Percentiles rank a stretch among this genome's conserved stretches.
Conservation (phyloP, 2,888 invertebrate species). For the Oxystoma pomonae region DNA sequence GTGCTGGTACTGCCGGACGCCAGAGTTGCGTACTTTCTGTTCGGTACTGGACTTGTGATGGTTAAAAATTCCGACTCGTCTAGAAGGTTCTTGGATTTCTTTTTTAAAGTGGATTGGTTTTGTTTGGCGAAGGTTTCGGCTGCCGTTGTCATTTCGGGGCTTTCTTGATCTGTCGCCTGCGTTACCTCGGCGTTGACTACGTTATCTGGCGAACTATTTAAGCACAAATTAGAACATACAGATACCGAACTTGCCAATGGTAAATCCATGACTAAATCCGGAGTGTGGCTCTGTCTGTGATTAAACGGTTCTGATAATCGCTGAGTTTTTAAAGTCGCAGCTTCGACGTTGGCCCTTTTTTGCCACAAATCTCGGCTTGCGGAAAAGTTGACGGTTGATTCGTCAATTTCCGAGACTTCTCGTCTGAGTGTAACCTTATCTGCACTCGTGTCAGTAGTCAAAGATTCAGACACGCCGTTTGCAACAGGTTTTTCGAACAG, state of each 20-base stretch:
- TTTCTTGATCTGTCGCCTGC: conserved; percentile 36
- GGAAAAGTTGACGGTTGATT: conserved; percentile 48
- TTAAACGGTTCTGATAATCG: conserved; percentile 43
- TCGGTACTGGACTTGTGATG: conserved; percentile 41
- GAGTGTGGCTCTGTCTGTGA: conserved; percentile 57
- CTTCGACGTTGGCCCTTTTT: conserved; percentile 54
- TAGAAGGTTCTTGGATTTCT: conserved; percentile 54
- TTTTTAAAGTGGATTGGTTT: conserved; percentile 74
- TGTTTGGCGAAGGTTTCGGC: conserved; percentile 76
- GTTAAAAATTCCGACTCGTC: conserved; percentile 38
- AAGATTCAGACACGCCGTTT: not conserved
- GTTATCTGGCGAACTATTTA: conserved; percentile 41
- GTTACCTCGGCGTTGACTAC: conserved; percentile 27
- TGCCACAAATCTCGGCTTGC: conserved; percentile 60
- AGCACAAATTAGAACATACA: conserved; percentile 40
- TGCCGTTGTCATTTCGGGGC: conserved; percentile 66
- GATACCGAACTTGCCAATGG: conserved; percentile 54
- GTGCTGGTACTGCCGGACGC: conserved; percentile 41
- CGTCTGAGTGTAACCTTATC: not conserved
- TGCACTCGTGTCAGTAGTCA: not conserved
- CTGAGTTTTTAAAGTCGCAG: conserved; percentile 42
- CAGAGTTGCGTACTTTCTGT: conserved; percentile 40
- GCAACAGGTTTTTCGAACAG: conserved; percentile 2
- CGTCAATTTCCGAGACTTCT: conserved; percentile 37
- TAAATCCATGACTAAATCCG: conserved; percentile 80